Evolutionary conservation across 2,797 vertebrate genomes (phyloP).

Genomic region (Fistularia commersonii): DNA sequence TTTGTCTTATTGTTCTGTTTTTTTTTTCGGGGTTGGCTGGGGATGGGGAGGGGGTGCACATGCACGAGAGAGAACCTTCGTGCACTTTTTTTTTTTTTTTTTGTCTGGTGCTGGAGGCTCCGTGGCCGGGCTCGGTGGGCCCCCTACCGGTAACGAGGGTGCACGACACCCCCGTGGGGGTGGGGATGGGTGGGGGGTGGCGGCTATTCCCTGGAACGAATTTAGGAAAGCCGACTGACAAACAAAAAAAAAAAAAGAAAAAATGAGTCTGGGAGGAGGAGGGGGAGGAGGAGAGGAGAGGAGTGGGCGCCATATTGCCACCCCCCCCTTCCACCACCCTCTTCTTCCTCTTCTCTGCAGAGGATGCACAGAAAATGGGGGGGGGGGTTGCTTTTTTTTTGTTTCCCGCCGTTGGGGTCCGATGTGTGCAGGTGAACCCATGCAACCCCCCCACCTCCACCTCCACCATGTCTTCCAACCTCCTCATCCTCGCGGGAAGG

Average conservation of each 20-base stretch:
- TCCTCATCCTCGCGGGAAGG: slow-evolving; percentile 46
- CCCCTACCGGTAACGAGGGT: slow-evolving; percentile 72
- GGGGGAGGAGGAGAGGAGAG: slow-evolving; percentile 50
- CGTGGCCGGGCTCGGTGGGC: slow-evolving; percentile 54
- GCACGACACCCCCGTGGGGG: too few relatives aligned
- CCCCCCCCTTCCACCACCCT: background rate
- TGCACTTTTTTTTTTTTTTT: too few relatives aligned
- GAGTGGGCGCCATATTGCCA: slow-evolving; percentile 77
- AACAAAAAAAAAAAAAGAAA: slow-evolving; percentile 49
- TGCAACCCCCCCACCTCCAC: slow-evolving; percentile 1
- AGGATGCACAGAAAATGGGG: too few relatives aligned
- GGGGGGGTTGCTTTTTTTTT: slow-evolving; percentile 25
- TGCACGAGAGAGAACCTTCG: slow-evolving; percentile 8
- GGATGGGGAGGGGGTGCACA: too few relatives aligned
- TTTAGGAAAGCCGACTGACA: slow-evolving; percentile 73
- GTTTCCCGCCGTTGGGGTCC: slow-evolving; percentile 25
- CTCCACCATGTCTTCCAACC: slow-evolving; percentile 39
- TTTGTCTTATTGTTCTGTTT: too few relatives aligned
- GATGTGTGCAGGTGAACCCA: background rate
- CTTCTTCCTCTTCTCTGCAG: too few relatives aligned
- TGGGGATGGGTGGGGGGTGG: too few relatives aligned
- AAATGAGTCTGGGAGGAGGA: too few relatives aligned
- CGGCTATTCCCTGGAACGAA: slow-evolving; percentile 55
- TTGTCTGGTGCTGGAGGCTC: slow-evolving; percentile 21
- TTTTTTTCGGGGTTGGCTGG: too few relatives aligned